A percentile compares a stretch with the other conserved stretches of the same genome.
Conservation (phyloP, 2,797 vertebrate genomes). For the Molossus molossus region DNA sequence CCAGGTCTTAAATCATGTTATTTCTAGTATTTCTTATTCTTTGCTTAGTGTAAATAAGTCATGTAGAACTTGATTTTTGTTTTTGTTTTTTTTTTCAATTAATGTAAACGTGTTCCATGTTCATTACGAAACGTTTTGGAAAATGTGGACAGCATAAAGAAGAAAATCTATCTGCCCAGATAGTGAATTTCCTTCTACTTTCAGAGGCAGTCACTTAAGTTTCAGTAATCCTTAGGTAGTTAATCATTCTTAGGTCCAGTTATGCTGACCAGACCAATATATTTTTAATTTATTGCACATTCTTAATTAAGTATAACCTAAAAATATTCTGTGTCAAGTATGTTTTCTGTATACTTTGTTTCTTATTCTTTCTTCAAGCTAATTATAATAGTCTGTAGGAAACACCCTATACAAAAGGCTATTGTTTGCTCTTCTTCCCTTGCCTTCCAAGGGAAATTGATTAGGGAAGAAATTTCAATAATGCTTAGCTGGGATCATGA, state of each 20-base stretch:
- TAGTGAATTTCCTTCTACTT: neutral
- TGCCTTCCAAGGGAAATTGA: neutral
- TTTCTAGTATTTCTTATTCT: slow-evolving; percentile 20
- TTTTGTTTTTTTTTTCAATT: neutral
- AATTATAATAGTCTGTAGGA: neutral
- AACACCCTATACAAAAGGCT: neutral
- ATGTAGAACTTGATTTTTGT: neutral
- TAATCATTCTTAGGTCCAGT: neutral
- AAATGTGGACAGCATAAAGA: neutral
- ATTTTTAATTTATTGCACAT: neutral
- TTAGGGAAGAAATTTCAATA: slow-evolving; percentile 18
- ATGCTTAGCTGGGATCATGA: neutral
- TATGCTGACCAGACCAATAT: neutral
- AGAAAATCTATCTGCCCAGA: neutral
- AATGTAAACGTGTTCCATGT: neutral
- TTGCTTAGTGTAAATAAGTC: neutral
- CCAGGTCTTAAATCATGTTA: neutral
- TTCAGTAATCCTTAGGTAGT: neutral
- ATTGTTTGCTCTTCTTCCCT: neutral
- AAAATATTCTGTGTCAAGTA: neutral
- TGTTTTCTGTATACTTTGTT: neutral
- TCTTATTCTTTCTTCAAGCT: neutral
- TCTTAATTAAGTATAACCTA: neutral
- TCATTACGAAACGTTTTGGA: neutral
- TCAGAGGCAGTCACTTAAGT: neutral